phyloP scores from a whole-genome alignment of 2,888 invertebrate genomes.

The Apeira syringaria region DNA sequence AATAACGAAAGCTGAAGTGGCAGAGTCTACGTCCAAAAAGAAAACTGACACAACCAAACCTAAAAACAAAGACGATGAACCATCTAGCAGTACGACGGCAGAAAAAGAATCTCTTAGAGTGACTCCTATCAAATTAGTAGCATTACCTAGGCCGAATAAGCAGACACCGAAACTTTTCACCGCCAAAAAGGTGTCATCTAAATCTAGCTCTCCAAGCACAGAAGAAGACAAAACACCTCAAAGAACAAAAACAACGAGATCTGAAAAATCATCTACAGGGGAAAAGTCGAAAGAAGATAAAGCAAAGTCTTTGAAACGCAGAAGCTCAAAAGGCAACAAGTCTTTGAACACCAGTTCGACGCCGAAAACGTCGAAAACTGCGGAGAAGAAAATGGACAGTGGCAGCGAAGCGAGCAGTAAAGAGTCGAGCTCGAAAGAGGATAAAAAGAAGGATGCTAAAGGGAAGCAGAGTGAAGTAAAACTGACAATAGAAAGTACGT shows the following conservation, averaged over 20 bases:
- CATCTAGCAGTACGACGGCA: conserved; percentile 30
- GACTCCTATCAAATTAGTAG: conserved; percentile 48
- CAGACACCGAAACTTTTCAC: conserved; percentile 27
- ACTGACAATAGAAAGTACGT: not conserved
- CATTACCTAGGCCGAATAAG: conserved; percentile 43
- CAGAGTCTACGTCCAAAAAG: conserved; percentile 8
- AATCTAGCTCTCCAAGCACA: conserved; percentile 29
- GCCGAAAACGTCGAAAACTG: conserved; percentile 33
- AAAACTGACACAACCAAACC: conserved; percentile 8
- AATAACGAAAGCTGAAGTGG: conserved; percentile 3
- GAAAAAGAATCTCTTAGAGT: conserved; percentile 38
- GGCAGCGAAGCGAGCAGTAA: conserved; percentile 32
- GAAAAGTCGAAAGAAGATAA: conserved; percentile 35
- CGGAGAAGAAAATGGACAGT: conserved; percentile 29
- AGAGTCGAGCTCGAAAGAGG: conserved; percentile 36
- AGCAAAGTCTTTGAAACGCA: conserved; percentile 40
- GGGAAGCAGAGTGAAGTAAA: conserved; percentile 28
- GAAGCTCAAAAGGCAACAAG: conserved; percentile 50
- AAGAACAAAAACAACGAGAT: conserved; percentile 31
- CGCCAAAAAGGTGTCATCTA: conserved; percentile 31
- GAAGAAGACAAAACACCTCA: conserved; percentile 28
- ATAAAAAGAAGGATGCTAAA: conserved; percentile 28
- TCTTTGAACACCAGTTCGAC: conserved; percentile 36
- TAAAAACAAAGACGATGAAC: conserved; percentile 35
- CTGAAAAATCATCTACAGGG: conserved; percentile 27